Base-by-base conservation (phyloP, 2,888 invertebrate species). In the Habroteleia sp. region DNA sequence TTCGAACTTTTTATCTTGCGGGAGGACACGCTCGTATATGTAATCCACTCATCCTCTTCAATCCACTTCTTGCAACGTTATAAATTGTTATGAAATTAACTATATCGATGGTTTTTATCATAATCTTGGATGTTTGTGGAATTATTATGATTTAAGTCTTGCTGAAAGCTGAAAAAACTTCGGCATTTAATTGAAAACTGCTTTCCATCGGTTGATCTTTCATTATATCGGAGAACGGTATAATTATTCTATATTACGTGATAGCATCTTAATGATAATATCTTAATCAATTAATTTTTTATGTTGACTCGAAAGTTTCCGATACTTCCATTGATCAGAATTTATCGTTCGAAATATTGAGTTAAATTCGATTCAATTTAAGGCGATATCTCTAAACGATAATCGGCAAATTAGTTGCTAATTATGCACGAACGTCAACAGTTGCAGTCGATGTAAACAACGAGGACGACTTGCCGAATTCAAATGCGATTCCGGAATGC, bases 221-320 rank as follows among this genome's bases (percentile, higher is more conserved):
- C 33, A 41, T 65, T 65, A 44, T 65, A 52, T 20, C 35, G 17
- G 29, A 5, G 27, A 25, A 44, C 37, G 42, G 35, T 33, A 46
- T 13, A 66, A 56, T 56, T 48, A 58, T 68, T 68, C 58, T 41
- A 50, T 58, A 68, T 68, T 68, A 50, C 58, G 41, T 35, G 66
- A 66, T 56, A 66, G 29, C 56, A 66, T 56, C 56, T 68, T 48
- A 68, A 56, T 27, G 48, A 68, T 48, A 56, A 54, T 68, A 46
- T 66, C 66, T 66, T 46, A 46, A 54, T 66, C 31, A 56, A 46
- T 56, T 56, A 46, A 23, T 39, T 39, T 54, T 54, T 60, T 37
- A 20, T n/a, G n/a, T n/a, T n/a, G n/a, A n/a, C n/a, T 20, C 3
- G 5, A 3, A 20, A 20, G 3, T 23, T 50, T 14, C 23, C 8